phyloP scores from a whole-genome alignment of 1,140 invertebrate species.

The Apis florea region DNA sequence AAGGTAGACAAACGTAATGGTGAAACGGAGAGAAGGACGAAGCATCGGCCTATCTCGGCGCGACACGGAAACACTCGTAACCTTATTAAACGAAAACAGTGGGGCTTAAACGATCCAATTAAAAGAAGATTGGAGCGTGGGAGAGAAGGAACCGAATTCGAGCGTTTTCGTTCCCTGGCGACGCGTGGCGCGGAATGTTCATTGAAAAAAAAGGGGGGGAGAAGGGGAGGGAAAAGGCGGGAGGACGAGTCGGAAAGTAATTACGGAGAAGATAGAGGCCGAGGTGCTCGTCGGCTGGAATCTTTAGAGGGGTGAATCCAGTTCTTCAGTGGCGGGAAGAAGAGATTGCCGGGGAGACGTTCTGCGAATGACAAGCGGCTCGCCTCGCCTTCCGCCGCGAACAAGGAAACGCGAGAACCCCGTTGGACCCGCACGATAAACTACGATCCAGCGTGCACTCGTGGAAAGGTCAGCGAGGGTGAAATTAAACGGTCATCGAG shows the following conservation, averaged over 20 bases:
- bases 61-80: not conserved
- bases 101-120: conserved; percentile 35
- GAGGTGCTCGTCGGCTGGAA: conserved; percentile 19
- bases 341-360: conserved; percentile 20
- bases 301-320: conserved; percentile 18
- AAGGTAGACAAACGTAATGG: too few relatives aligned
- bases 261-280: conserved; percentile 42
- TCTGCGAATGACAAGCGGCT: conserved; percentile 37
- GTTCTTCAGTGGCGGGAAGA: not conserved
- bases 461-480: not conserved
- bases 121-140: not conserved
- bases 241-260: conserved; percentile 45
- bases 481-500: not conserved
- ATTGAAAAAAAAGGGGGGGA: conserved; percentile 15
- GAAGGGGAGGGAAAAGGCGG: conserved; percentile 21
- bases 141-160: conserved; percentile 8
- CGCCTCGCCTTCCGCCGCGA: not conserved
- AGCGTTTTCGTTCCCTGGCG: not conserved
- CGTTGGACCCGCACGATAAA: not conserved
- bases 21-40: not conserved
- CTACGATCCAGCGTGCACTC: not conserved
- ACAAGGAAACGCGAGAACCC: not conserved
- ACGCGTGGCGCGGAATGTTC: conserved; percentile 6
- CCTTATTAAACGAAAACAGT: conserved; percentile 1
- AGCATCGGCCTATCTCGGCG: not conserved